Evolutionary conservation across 2,888 invertebrate species (phyloP).

Genomic region (Cephus pulcher): DNA sequence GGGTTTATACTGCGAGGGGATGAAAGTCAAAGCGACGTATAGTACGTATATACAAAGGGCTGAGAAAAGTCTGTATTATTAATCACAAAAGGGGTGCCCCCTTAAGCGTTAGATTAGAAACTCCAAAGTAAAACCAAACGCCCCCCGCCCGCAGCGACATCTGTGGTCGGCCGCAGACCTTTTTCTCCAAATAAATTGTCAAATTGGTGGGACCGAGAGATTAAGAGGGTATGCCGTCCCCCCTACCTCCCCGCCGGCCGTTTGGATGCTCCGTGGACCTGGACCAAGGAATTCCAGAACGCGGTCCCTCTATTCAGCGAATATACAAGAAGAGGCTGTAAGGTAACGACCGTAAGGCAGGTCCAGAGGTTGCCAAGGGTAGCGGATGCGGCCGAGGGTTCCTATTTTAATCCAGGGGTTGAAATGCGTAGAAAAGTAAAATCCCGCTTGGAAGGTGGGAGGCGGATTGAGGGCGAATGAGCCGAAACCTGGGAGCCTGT

Average conservation of each 20-base stretch:
- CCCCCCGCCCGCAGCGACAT: not conserved
- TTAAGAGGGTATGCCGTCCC: not conserved
- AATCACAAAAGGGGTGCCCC: constrained; percentile 38
- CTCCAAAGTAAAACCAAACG: not conserved
- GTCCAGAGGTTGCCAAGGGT: not conserved
- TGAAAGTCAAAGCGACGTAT: constrained; percentile 9
- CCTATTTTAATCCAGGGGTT: constrained; percentile 50
- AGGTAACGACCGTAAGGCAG: not conserved
- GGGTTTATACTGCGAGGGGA: constrained; percentile 16
- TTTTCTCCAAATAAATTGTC: not conserved
- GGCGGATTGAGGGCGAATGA: constrained; percentile 5
- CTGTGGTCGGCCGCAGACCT: not conserved
- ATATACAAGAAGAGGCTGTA: not conserved
- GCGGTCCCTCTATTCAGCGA: not conserved
- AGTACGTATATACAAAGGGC: constrained; percentile 19
- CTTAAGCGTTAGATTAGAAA: constrained; percentile 21
- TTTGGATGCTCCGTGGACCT: not conserved
- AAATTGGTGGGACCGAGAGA: not conserved
- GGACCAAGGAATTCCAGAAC: not conserved
- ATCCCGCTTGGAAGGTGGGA: constrained; percentile 21
- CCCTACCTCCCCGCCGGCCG: no score
- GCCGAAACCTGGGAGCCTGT: constrained; percentile 37
- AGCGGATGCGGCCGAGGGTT: constrained; percentile 24
- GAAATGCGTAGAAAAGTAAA: constrained; percentile 12
- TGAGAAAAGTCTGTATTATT: constrained; percentile 38